These are phyloP conservation scores for Phoebastria nigripes DNA, from an alignment of 2,797 vertebrate genomes.

Conservation along the genomic window DNA sequence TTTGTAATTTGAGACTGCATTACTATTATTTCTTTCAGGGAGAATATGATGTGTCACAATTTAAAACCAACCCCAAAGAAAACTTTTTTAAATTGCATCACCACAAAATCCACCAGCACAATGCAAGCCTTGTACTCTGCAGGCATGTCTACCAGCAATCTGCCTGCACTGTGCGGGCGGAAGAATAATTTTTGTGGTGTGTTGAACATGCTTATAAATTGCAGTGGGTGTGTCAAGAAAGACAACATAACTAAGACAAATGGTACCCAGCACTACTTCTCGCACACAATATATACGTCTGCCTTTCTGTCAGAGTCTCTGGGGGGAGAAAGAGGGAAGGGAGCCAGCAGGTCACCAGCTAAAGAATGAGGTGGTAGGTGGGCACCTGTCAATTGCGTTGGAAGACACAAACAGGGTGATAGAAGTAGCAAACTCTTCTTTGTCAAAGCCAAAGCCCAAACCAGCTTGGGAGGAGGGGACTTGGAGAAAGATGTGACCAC, in stretches of 20 bases:
- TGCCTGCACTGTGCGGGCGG: not conserved
- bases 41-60: not conserved
- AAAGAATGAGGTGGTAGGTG: not conserved
- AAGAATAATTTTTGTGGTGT: not conserved
- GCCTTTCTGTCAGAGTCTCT: not conserved
- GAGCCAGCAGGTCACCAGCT: not conserved
- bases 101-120: not conserved
- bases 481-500: not conserved
- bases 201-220: not conserved
- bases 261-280: not conserved
- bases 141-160: not conserved
- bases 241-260: not conserved
- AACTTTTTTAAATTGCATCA: not conserved
- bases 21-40: not conserved
- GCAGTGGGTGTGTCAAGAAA: not conserved
- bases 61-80: not conserved
- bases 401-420: not conserved
- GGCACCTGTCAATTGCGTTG: not conserved
- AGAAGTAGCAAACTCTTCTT: not conserved
- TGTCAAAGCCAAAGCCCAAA: not conserved
- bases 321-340: not conserved
- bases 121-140: not conserved
- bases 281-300: not conserved
- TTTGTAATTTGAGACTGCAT: not conserved
- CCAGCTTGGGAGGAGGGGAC: not conserved